A percentile compares a stretch with the other conserved stretches of the same genome.
Evolutionary conservation across 2,797 vertebrate genomes (phyloP).

Genomic region (Eutrigla gurnardus): DNA sequence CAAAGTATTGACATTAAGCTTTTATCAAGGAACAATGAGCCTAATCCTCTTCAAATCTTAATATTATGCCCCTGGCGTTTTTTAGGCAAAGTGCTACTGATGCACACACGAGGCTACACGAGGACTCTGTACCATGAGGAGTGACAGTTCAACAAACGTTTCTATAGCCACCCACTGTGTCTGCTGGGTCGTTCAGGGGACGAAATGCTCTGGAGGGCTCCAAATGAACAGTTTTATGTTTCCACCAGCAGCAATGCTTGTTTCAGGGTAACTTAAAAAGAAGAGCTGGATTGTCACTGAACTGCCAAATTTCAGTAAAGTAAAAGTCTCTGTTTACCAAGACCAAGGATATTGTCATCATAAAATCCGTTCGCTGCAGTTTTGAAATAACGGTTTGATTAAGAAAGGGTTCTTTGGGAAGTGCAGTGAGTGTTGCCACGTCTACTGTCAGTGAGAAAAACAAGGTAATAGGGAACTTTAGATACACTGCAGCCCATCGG

Average conservation of each 20-base stretch:
- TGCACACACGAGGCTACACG: conserved; percentile 24
- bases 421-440: neutral
- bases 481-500: neutral
- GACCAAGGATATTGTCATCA: neutral
- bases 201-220: conserved; percentile 29
- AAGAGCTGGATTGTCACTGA: conserved; percentile 18
- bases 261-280: conserved; percentile 17
- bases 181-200: conserved; percentile 17
- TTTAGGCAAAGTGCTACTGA: conserved; percentile 17
- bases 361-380: neutral
- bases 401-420: neutral
- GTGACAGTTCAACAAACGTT: conserved; percentile 28
- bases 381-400: conserved; percentile 11
- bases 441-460: conserved; percentile 6
- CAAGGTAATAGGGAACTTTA: neutral
- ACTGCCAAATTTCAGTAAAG: conserved; percentile 19
- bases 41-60: conserved; percentile 3
- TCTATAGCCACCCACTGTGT: conserved; percentile 35
- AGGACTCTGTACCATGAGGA: conserved; percentile 7
- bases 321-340: neutral
- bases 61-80: neutral
- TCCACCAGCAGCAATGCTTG: conserved; percentile 11
- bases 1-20: conserved; percentile 36
- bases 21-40: conserved; percentile 22
- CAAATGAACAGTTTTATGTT: conserved; percentile 32